Evolutionary conservation across 2,113 vertebrate species (phyloP), one percentile per base, ranked within the genome.

Genomic region (Lynx canadensis): DNA sequence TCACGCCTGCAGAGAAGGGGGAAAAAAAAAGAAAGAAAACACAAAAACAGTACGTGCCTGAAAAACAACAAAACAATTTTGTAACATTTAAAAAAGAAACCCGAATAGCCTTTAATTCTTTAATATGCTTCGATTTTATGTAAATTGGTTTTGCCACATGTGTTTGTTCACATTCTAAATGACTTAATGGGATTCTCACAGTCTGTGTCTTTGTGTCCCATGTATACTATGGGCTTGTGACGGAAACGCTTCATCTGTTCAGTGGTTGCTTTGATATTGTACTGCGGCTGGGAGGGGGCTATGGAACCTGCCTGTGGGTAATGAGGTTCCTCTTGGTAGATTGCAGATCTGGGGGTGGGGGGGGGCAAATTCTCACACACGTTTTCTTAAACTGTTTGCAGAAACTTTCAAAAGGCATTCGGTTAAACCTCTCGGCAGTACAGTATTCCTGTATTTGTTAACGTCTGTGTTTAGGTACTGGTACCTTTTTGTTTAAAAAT

Each of bases 381-480:
- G 95, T 98, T 98, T 98, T 98, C 99, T 98, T 98, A 98, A 98
- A 97, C 98, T 98, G 97, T 98, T 99, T 98, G 98, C 98, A 98
- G 98, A 98, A 98, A 98, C 98, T 98, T 98, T 98, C 97, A 98
- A 98, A 98, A 99, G 98, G 99, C 99, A 98, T 99, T 99, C 98
- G 98, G 98, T 98, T 99, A 99, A 99, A 99, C 98, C 99, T 99
- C 99, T 99, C 99, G 99, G 99, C 99, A 99, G 99, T 99, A 99
- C 99, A 99, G 99, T 99, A 99, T 98, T 99, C 98, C 99, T 98
- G 99, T 99, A 99, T 99, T 99, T 99, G 99, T 99, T 99, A 99
- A 99, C 97, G 99, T 99, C 98, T 98, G 98, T 99, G 98, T 99
- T 99, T 99, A 99, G 99, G 99, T 99, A 99, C 99, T 99, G 99